Conservation (phyloP, 2,888 invertebrate species). For the Hofmannophila pseudospretella region DNA sequence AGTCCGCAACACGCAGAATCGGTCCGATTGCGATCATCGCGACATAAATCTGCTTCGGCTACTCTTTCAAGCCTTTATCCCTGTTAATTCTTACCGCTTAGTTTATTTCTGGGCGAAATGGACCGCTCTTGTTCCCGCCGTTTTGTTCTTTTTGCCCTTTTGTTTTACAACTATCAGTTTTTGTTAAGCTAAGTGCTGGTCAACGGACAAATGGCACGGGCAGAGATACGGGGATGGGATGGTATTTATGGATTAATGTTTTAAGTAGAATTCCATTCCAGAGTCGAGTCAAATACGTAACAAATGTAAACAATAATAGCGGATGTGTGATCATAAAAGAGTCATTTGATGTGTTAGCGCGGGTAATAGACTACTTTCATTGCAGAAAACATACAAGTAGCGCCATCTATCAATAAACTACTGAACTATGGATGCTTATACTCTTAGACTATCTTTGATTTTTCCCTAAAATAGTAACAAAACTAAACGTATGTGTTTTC, state of each 20-base stretch:
- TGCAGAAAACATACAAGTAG: constrained; percentile 1
- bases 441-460: too few relatives aligned
- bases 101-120: constrained; percentile 73
- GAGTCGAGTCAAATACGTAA: neutral
- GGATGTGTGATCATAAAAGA: neutral
- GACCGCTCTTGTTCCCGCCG: constrained; percentile 60
- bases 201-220: constrained; percentile 69
- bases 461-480: too few relatives aligned
- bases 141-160: constrained; percentile 67
- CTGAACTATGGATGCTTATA: too few relatives aligned
- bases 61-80: constrained; percentile 76
- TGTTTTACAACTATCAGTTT: constrained; percentile 76
- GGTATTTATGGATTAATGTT: constrained; percentile 51
- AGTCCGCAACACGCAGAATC: constrained; percentile 59
- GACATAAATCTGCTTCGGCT: constrained; percentile 77
- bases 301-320: neutral
- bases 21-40: constrained; percentile 70
- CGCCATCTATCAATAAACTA: constrained; percentile 1
- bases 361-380: too few relatives aligned
- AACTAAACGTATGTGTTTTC: too few relatives aligned
- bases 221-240: constrained; percentile 51
- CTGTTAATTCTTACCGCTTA: constrained; percentile 77
- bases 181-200: constrained; percentile 75
- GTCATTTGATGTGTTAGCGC: neutral
- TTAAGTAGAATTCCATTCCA: constrained; percentile 22